Evolutionary conservation across 2,797 vertebrate genomes (phyloP).

Genomic region (Emydoidea blandingii): DNA sequence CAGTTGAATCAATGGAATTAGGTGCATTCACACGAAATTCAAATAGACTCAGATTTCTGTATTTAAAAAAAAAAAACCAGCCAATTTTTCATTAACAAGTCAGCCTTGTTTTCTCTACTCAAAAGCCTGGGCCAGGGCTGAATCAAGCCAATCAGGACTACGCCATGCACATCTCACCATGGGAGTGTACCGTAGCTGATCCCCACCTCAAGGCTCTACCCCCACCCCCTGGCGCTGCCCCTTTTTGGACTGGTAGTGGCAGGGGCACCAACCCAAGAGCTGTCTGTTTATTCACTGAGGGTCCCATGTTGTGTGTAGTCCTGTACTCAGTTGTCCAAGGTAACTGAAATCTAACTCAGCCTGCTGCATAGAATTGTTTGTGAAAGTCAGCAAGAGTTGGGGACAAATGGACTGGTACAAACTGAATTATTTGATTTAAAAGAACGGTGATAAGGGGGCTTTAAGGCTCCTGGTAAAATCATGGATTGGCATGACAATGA

Average conservation of each 20-base stretch:
- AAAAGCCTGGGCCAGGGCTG: background rate
- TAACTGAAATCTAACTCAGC: background rate
- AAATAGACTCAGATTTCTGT: background rate
- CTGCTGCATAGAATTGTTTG: background rate
- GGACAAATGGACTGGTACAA: slow-evolving; percentile 5
- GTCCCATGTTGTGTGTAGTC: background rate
- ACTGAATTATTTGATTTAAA: slow-evolving; percentile 8
- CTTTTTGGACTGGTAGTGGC: too few relatives aligned
- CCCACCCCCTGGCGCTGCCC: too few relatives aligned
- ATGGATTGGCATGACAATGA: background rate
- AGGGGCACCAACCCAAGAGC: background rate
- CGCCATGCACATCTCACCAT: too few relatives aligned
- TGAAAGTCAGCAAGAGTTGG: background rate
- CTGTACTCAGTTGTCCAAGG: background rate
- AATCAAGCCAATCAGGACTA: too few relatives aligned
- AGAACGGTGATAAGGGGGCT: background rate
- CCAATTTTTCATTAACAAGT: background rate
- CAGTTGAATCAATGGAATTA: background rate
- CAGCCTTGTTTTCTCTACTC: background rate
- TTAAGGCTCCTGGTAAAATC: background rate
- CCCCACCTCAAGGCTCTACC: too few relatives aligned
- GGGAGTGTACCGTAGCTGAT: too few relatives aligned
- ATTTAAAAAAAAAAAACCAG: background rate
- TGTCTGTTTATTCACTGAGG: background rate
- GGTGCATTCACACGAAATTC: fast-evolving